These are phyloP conservation scores for Arge pagana DNA, from an alignment of 2,888 invertebrate species.

Conservation along the genomic window DNA sequence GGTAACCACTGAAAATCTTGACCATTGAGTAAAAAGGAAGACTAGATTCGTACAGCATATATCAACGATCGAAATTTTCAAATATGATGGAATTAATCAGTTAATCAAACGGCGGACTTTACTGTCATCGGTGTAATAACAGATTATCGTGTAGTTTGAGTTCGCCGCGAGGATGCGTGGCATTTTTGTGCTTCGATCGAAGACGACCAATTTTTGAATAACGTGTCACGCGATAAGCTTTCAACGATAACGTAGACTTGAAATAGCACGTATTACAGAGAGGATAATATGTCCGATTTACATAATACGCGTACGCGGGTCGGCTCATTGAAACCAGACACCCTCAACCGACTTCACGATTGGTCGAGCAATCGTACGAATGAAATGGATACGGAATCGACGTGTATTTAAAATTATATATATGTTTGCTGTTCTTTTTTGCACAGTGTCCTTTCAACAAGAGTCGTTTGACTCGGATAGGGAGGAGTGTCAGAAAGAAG, in stretches of 20 bases:
- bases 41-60: too few relatives aligned
- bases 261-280: neutral
- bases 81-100: too few relatives aligned
- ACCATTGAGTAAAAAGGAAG: too few relatives aligned
- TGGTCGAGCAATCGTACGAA: neutral
- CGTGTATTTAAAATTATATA: neutral
- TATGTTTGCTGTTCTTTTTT: neutral
- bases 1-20: too few relatives aligned
- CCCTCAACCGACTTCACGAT: conserved; percentile 1
- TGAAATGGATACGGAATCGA: neutral
- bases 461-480: conserved; percentile 46
- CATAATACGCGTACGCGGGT: neutral
- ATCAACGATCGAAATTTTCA: too few relatives aligned
- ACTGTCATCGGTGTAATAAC: too few relatives aligned
- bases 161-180: too few relatives aligned
- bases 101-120: too few relatives aligned
- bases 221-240: conserved; percentile 9
- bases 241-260: neutral
- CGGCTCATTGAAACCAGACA: neutral
- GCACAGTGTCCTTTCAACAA: conserved; percentile 52
- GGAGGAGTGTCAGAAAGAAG: conserved; percentile 32
- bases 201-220: conserved; percentile 3
- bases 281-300: neutral
- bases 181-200: too few relatives aligned
- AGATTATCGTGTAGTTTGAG: too few relatives aligned